Conservation (phyloP, 53 echinoderm and acorn worm species). For the Zoroaster sp. region DNA sequence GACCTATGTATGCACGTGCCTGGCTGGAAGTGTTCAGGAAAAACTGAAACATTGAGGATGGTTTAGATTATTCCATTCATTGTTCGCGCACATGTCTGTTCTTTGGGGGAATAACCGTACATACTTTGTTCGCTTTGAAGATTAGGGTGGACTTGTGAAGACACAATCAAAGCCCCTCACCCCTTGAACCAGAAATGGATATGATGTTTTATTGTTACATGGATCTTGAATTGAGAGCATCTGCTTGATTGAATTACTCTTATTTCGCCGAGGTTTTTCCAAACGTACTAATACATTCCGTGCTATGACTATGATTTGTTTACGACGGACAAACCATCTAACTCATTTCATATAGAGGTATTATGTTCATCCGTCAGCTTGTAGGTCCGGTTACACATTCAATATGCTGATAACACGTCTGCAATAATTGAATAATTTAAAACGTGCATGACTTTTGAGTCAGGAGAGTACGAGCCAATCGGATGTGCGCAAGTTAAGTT, state of each 20-base stretch:
- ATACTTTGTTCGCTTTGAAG: no score
- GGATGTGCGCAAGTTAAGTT: background rate
- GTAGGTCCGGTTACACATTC: background rate
- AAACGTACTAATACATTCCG: background rate
- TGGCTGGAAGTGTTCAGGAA: no score
- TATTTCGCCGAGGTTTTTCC: background rate
- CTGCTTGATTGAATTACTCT: background rate
- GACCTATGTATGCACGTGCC: no score
- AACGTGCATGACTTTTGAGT: background rate
- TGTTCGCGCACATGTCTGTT: no score
- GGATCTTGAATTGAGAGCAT: background rate
- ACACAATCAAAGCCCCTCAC: no score
- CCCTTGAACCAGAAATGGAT: no score
- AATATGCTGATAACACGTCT: background rate
- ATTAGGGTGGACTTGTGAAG: no score
- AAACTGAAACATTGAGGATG: no score
- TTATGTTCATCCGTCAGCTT: background rate
- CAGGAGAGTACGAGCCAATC: background rate
- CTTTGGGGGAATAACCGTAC: no score
- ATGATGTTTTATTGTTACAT: no score
- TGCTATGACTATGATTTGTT: no score
- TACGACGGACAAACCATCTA: background rate
- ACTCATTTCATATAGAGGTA: background rate
- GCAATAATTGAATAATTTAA: background rate
- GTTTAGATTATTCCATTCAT: no score